Evolutionary conservation across 2,888 invertebrate species (phyloP).

Genomic region (Craniophora ligustri): DNA sequence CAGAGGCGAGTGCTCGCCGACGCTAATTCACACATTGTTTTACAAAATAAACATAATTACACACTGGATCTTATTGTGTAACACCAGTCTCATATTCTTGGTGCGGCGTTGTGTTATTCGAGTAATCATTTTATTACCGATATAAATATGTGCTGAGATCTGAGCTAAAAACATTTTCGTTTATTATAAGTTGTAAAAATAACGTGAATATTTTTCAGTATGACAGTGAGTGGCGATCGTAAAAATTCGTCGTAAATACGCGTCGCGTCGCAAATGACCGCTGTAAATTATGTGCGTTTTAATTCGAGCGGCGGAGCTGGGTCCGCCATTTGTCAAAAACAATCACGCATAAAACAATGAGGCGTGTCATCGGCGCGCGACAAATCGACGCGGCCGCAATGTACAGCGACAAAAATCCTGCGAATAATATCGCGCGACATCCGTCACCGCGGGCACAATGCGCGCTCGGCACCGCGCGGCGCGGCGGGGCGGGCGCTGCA

Average conservation of each 20-base stretch:
- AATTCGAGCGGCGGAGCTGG: slow-evolving; percentile 60
- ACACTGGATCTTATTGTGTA: too few species aligned
- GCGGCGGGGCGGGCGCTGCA: too few species aligned
- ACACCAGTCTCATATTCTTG: not conserved
- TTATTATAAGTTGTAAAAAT: not conserved
- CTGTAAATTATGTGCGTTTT: slow-evolving; percentile 74
- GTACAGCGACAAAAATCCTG: slow-evolving; percentile 39
- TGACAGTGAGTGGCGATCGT: slow-evolving; percentile 19
- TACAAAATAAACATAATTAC: not conserved
- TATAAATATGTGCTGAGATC: not conserved
- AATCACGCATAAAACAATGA: slow-evolving; percentile 78
- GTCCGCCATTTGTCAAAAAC: slow-evolving; percentile 77
- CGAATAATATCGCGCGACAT: slow-evolving; percentile 46
- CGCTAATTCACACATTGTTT: not conserved
- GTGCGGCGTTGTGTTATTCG: fast-evolving
- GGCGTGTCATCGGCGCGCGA: slow-evolving; percentile 66
- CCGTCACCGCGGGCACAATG: slow-evolving; percentile 46
- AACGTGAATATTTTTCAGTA: slow-evolving; percentile 8
- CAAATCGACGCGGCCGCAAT: slow-evolving; percentile 45
- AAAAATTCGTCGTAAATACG: slow-evolving; percentile 47
- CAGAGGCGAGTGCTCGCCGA: too few species aligned
- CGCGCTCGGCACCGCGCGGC: slow-evolving; percentile 18
- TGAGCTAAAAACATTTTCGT: not conserved
- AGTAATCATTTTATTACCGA: too few species aligned
- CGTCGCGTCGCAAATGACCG: slow-evolving; percentile 61